phyloP scores from a whole-genome alignment of 2,888 invertebrate species.

The Latheticus oryzae region DNA sequence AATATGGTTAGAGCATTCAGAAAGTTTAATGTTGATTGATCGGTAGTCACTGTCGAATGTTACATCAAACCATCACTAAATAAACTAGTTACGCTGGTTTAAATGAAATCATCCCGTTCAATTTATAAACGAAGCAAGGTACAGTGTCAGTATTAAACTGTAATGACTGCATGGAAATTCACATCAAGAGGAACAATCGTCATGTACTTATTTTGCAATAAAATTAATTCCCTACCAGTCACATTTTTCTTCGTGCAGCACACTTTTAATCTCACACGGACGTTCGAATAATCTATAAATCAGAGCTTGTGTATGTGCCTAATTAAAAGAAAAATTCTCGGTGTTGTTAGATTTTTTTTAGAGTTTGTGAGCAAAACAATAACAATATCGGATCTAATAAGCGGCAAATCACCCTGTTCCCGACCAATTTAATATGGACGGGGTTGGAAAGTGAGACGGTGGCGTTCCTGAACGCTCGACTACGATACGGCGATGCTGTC shows the following conservation, averaged over 20 bases:
- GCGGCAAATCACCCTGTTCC: conserved; percentile 55
- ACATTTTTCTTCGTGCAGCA: no score
- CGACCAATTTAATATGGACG: conserved; percentile 58
- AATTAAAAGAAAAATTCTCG: conserved; percentile 12
- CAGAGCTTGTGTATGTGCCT: neutral
- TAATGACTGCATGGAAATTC: no score
- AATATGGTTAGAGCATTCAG: no score
- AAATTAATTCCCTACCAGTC: no score
- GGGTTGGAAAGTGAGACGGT: conserved; percentile 44
- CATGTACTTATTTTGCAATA: no score
- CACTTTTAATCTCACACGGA: no score
- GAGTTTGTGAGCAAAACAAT: conserved; percentile 43
- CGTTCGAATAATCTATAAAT: no score
- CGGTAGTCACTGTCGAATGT: conserved; percentile 17
- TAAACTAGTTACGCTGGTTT: conserved; percentile 17
- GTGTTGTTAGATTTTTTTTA: neutral
- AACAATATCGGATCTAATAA: conserved; percentile 60
- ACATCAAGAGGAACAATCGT: no score
- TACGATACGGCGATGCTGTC: conserved; percentile 53
- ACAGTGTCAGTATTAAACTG: no score
- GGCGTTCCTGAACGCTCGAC: conserved; percentile 32
- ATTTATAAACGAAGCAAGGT: conserved; percentile 13
- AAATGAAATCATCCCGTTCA: conserved; percentile 10
- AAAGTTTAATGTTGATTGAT: conserved; percentile 24
- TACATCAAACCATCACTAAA: conserved; percentile 23